phyloP scores from a whole-genome alignment of 92 coral and sea anemone species.

The Zoanthus gigantus region DNA sequence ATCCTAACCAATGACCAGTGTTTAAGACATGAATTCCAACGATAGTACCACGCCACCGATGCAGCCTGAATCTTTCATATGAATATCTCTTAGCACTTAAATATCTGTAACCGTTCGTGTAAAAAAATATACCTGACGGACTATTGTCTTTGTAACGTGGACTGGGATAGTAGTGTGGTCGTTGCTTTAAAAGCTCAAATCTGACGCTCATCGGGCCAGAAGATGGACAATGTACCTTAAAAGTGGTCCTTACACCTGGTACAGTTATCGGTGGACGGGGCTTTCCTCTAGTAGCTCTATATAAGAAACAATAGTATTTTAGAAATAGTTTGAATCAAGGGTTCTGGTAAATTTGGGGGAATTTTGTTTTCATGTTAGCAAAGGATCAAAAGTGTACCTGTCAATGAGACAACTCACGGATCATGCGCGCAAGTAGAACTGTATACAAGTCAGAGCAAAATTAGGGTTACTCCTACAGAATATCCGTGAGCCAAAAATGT shows the following conservation, averaged over 20 bases:
- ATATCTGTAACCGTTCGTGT: not conserved
- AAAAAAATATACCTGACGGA: conserved; percentile 57
- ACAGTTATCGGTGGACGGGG: conserved; percentile 34
- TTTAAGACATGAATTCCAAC: conserved; percentile 43
- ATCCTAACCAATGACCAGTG: conserved; percentile 46
- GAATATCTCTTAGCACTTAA: not conserved
- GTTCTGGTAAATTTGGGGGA: too few relatives aligned
- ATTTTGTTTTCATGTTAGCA: too few relatives aligned
- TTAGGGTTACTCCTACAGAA: too few relatives aligned
- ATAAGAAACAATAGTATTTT: not conserved
- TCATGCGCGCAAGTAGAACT: too few relatives aligned
- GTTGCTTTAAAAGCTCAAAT: conserved; percentile 53
- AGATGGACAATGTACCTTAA: conserved; percentile 53
- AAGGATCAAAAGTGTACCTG: too few relatives aligned
- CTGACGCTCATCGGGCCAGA: conserved; percentile 7
- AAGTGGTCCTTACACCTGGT: conserved; percentile 56
- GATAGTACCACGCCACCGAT: conserved; percentile 60
- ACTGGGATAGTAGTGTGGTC: not conserved
- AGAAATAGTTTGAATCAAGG: too few relatives aligned
- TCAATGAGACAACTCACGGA: too few relatives aligned
- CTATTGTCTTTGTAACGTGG: conserved; percentile 16
- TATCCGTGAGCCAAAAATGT: too few relatives aligned
- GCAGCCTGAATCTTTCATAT: conserved; percentile 27
- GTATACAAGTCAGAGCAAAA: too few relatives aligned
- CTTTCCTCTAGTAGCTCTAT: conserved; percentile 46